Percentiles rank a stretch among this genome's conserved stretches.
phyloP scores from a whole-genome alignment of 2,888 invertebrate genomes.

The Meteorus cinctellus region DNA sequence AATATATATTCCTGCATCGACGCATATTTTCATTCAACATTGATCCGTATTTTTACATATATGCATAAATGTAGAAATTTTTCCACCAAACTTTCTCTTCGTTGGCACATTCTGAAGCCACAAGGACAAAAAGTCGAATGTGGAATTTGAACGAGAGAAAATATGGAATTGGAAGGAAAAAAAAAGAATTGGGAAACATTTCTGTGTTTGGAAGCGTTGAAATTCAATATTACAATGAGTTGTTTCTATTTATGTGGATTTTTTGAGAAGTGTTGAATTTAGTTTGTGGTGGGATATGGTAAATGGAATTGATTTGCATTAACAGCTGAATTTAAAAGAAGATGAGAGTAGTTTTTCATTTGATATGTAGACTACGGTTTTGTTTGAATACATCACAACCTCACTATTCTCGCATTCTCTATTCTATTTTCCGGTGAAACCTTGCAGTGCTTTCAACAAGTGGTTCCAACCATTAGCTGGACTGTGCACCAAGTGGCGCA shows the following conservation, averaged over 20 bases:
- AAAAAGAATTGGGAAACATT: neutral
- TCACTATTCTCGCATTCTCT: neutral
- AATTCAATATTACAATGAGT: neutral
- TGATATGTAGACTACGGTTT: neutral
- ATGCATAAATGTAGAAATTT: neutral
- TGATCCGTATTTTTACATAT: neutral
- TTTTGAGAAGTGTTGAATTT: neutral
- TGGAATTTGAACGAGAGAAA: neutral
- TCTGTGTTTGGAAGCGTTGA: neutral
- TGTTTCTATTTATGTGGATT: too few relatives aligned
- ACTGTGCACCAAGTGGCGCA: slow-evolving; percentile 6
- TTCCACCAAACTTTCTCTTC: neutral
- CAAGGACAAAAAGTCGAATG: neutral
- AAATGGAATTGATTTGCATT: neutral
- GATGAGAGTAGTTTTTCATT: neutral
- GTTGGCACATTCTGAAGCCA: neutral
- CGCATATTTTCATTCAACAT: neutral
- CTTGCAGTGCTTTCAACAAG: slow-evolving; percentile 57
- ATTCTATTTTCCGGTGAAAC: slow-evolving; percentile 23
- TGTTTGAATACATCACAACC: neutral
- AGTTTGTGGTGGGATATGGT: neutral
- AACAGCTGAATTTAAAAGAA: neutral
- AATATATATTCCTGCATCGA: neutral
- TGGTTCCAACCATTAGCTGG: slow-evolving; percentile 57
- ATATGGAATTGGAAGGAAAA: neutral